phyloP scores from a whole-genome alignment of 2,113 vertebrate species.

The Actinemys pallida region DNA sequence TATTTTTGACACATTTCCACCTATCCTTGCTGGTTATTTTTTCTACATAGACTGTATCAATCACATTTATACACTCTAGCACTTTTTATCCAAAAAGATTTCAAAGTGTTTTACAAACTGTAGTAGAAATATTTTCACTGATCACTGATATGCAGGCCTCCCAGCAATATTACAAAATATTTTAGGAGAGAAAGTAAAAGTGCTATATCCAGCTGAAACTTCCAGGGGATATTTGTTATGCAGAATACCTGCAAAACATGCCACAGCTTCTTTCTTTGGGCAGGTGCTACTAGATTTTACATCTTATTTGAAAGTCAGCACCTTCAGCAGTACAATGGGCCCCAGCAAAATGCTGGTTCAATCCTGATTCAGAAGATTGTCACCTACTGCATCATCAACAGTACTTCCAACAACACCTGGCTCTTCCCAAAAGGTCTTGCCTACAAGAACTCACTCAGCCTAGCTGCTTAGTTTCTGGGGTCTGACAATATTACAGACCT shows the following conservation, averaged over 20 bases:
- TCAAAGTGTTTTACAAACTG: neutral
- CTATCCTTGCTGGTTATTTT: neutral
- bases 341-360: neutral
- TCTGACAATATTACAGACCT: neutral
- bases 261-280: accelerated
- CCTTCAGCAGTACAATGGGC: neutral
- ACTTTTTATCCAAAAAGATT: neutral
- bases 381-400: accelerated
- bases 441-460: neutral
- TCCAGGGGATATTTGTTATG: neutral
- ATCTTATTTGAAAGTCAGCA: neutral
- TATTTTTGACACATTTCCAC: neutral
- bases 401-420: neutral
- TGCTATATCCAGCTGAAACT: neutral
- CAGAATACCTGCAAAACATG: neutral
- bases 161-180: neutral
- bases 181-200: neutral
- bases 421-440: neutral
- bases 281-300: neutral
- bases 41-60: neutral
- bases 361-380: neutral
- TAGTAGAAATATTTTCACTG: neutral
- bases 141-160: neutral
- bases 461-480: neutral
- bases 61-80: neutral